Evolutionary conservation across 2,113 vertebrate genomes (phyloP).

Genomic region (Oryzias javanicus): DNA sequence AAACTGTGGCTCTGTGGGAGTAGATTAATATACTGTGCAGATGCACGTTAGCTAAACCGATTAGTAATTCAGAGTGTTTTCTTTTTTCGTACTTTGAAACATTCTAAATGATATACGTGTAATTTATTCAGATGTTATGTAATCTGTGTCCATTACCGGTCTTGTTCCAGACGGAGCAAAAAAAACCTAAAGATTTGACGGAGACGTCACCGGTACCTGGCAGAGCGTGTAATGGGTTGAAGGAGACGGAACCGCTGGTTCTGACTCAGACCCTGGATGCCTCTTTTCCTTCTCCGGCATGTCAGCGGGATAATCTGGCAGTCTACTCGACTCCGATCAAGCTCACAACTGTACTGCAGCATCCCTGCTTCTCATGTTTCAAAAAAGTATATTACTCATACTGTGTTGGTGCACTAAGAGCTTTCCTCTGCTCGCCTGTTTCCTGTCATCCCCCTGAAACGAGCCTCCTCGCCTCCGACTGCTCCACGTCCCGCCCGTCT

Average conservation of each 20-base stretch:
- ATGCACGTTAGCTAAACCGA: background rate
- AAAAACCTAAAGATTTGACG: background rate
- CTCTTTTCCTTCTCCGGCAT: constrained; percentile 33
- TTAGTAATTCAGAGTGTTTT: constrained; percentile 1
- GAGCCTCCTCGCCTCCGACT: constrained; percentile 51
- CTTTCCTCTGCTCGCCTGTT: constrained; percentile 37
- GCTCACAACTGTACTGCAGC: constrained; percentile 41
- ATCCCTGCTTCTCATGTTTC: constrained; percentile 62
- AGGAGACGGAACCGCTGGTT: constrained; percentile 17
- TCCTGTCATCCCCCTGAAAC: constrained; percentile 54
- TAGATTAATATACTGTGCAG: constrained; percentile 3
- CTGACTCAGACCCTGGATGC: constrained; percentile 40
- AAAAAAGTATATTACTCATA: constrained; percentile 31
- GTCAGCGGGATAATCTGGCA: constrained; percentile 49
- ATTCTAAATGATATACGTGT: constrained; percentile 1
- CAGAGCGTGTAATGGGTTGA: constrained; percentile 2
- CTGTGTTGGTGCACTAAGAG: constrained; percentile 48
- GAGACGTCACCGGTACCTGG: background rate
- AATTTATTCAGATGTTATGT: constrained; percentile 1
- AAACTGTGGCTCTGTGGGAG: background rate
- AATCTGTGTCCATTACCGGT: background rate
- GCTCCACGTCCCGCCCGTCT: constrained; percentile 40
- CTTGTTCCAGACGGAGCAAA: background rate
- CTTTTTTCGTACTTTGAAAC: constrained; percentile 8
- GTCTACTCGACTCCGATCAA: constrained; percentile 46